A percentile compares a stretch with the other conserved stretches of the same genome.
These are phyloP conservation scores for Zaprionus inermis DNA, from an alignment of 1,140 invertebrate genomes.

Conservation along the genomic window DNA sequence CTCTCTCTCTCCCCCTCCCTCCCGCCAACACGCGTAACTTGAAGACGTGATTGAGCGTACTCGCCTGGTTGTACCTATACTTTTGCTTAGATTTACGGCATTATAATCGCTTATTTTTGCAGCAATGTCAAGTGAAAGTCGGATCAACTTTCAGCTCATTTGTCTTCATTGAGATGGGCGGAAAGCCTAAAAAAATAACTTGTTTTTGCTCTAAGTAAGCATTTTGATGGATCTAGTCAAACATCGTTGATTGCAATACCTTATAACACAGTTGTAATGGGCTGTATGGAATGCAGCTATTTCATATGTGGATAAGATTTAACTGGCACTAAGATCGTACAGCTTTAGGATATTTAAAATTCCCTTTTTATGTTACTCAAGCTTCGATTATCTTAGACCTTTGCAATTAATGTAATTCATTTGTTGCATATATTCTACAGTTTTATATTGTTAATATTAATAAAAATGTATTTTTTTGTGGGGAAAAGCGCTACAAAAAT, in stretches of 20 bases:
- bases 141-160: slow-evolving; percentile 45
- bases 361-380: not conserved
- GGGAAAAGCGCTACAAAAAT: not conserved
- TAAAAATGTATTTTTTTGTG: not conserved
- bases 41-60: slow-evolving; percentile 56
- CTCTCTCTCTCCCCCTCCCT: not conserved
- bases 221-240: slow-evolving; percentile 48
- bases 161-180: slow-evolving; percentile 59
- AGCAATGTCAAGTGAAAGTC: slow-evolving; percentile 35
- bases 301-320: not conserved
- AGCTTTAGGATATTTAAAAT: not conserved
- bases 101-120: slow-evolving; percentile 51
- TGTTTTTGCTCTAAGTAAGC: slow-evolving; percentile 23
- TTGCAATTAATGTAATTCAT: no score
- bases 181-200: no score
- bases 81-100: slow-evolving; percentile 32
- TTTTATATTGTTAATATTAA: not conserved
- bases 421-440: not conserved
- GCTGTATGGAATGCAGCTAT: not conserved
- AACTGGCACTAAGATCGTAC: no score
- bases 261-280: not conserved
- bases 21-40: slow-evolving; percentile 7
- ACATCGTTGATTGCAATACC: not conserved
- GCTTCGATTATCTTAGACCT: no score
- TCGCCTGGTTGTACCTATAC: slow-evolving; percentile 18